These are phyloP conservation scores for Dasysyrphus tricinctus DNA, from an alignment of 2,888 invertebrate species.

Conservation along the genomic window DNA sequence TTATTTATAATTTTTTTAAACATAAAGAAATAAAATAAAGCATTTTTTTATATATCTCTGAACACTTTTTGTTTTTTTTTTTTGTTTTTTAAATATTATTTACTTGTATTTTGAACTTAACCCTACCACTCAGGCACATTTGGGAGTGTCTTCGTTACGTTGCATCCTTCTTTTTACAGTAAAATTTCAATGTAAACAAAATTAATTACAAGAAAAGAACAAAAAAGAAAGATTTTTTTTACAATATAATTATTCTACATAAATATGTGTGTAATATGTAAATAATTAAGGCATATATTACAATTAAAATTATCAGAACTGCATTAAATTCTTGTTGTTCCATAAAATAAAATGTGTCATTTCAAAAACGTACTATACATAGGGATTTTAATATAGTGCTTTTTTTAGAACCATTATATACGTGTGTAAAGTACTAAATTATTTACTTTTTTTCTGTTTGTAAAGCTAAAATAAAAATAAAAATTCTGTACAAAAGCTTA, in stretches of 20 bases:
- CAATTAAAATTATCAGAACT: conserved; percentile 71
- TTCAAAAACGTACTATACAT: conserved; percentile 50
- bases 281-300: conserved; percentile 53
- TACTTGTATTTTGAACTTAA: conserved; percentile 54
- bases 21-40: conserved; percentile 58
- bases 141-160: conserved; percentile 47
- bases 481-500: conserved; percentile 75
- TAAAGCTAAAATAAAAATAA: conserved; percentile 69
- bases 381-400: conserved; percentile 51
- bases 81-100: conserved; percentile 25
- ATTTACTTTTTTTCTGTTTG: conserved; percentile 56
- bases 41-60: conserved; percentile 27
- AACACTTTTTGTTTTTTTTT: conserved; percentile 23
- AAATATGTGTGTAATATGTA: conserved; percentile 65
- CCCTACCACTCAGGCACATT: conserved; percentile 68
- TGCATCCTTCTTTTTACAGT: conserved; percentile 15
- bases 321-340: conserved; percentile 31
- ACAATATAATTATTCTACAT: conserved; percentile 69
- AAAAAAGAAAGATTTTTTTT: conserved; percentile 44
- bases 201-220: conserved; percentile 37
- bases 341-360: conserved; percentile 28
- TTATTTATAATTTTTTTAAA: conserved; percentile 64
- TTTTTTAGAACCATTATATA: conserved; percentile 58
- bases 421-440: conserved; percentile 50
- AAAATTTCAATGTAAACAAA: conserved; percentile 11